These are phyloP conservation scores for Halesus radiatus DNA, from an alignment of 1,140 invertebrate genomes.

Conservation along the genomic window DNA sequence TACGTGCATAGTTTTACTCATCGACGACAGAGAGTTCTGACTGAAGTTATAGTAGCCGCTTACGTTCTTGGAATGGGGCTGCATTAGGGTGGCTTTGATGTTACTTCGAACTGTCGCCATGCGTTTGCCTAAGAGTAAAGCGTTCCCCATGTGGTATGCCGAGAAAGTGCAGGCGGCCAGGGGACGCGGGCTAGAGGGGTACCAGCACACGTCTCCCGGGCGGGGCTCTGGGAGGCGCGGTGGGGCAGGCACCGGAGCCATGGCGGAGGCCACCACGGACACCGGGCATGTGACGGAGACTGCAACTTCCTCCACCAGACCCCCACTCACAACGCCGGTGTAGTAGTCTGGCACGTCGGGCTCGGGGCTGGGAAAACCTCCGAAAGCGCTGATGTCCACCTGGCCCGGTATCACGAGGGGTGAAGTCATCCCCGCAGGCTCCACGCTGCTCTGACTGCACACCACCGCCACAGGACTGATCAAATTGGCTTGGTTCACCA, in stretches of 20 bases:
- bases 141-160: slow-evolving; percentile 65
- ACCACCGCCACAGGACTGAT: not conserved
- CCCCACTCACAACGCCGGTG: not conserved
- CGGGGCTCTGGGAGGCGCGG: slow-evolving; percentile 59
- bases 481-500: not conserved
- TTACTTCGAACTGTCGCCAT: slow-evolving; percentile 67
- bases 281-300: too few relatives aligned
- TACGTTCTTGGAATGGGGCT: slow-evolving; percentile 19
- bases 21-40: slow-evolving; percentile 59
- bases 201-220: slow-evolving; percentile 66
- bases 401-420: not conserved
- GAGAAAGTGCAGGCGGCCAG: slow-evolving; percentile 68
- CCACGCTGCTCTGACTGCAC: slow-evolving; percentile 2
- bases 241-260: slow-evolving; percentile 42
- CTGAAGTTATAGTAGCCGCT: slow-evolving; percentile 61
- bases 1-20: slow-evolving; percentile 65
- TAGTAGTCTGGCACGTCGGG: slow-evolving; percentile 19
- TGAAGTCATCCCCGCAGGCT: not conserved
- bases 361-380: slow-evolving; percentile 7
- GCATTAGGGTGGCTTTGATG: slow-evolving; percentile 59
- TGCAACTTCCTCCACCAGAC: slow-evolving; percentile 43
- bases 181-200: slow-evolving; percentile 64
- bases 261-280: slow-evolving; percentile 50
- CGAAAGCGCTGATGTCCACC: not conserved
- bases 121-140: slow-evolving; percentile 64